Evolutionary conservation across 2,888 invertebrate species (phyloP), one percentile per base, ranked within the genome.

Genomic region (Esperia sulphurella): DNA sequence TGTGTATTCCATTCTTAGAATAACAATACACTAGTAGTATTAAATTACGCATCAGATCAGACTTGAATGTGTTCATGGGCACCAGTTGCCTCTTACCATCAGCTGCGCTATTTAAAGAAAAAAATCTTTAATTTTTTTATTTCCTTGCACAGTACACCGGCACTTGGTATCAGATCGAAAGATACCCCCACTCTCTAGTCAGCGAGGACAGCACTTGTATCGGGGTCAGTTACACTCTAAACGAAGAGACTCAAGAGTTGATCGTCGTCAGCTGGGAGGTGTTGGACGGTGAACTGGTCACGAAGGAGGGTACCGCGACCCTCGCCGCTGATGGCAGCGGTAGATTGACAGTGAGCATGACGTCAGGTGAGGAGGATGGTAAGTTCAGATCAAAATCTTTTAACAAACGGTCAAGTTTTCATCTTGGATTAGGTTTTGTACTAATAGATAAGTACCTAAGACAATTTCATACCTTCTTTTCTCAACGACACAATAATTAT

Each of bases 101-200:
- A n/a, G n/a, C n/a, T n/a, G n/a, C n/a, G n/a, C n/a, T n/a, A n/a
- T n/a, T n/a, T n/a, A n/a, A n/a, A n/a, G n/a, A n/a, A n/a, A n/a
- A n/a, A n/a, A n/a, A n/a, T n/a, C n/a, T n/a, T n/a, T n/a, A n/a
- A n/a, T n/a, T n/a, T n/a, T n/a, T n/a, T 14, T 30, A 45, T 21
- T n/a, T 41, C 10, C n/a, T 7, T 5, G 28, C 29, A 8, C 14
- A 40, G 40, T 10, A 21, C 40, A 40, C 14, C 21, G 85, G 80
- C 41, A 77, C 65, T 1, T 90, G 88, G 90, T 89, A 83, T 61
- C 79, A 85, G 46, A 75, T 72, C 4, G 73, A 79, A 48, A 67
- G 76, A 10, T 35, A 35, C 14, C 39, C 8, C 13, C 85, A 87
- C 54, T 79, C 80, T 8, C 70, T 74, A 61, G 54, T 63, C n/a